Evolutionary conservation across 2,888 invertebrate genomes (phyloP).

Genomic region (Cyaniris semiargus): DNA sequence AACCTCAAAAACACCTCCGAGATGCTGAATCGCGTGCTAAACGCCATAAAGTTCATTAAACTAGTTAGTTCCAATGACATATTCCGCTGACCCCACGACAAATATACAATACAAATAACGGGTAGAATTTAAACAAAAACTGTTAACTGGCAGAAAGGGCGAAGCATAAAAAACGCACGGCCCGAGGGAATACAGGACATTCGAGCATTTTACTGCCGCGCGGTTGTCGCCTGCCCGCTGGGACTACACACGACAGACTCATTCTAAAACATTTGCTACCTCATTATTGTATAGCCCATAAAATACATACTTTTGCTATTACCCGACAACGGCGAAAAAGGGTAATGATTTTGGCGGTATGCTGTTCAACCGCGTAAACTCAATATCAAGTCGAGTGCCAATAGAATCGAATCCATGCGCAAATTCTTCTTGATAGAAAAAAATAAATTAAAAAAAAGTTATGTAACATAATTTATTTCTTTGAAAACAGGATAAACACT

Average conservation of each 20-base stretch:
- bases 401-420: not conserved
- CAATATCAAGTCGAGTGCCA: too few relatives aligned
- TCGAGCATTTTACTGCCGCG: conserved; percentile 49
- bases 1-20: not conserved
- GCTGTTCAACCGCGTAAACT: not conserved
- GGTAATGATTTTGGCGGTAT: not conserved
- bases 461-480: too few relatives aligned
- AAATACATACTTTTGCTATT: not conserved
- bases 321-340: not conserved
- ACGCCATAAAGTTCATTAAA: conserved; percentile 10
- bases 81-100: conserved; percentile 28
- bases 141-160: conserved; percentile 48
- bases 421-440: not conserved
- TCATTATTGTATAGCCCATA: conserved; percentile 26
- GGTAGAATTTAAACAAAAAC: conserved; percentile 46
- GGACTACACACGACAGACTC: conserved; percentile 44
- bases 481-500: too few relatives aligned
- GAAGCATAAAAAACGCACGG: conserved; percentile 44
- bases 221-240: conserved; percentile 57
- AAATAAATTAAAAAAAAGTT: too few relatives aligned
- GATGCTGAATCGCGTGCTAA: conserved; percentile 11
- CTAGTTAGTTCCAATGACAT: conserved; percentile 16
- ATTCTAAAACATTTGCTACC: conserved; percentile 31
- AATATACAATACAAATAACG: conserved; percentile 42
- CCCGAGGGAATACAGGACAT: conserved; percentile 48